These are phyloP conservation scores for Sorex maritimensis DNA, from an alignment of 2,797 vertebrate genomes.

Conservation along the genomic window DNA sequence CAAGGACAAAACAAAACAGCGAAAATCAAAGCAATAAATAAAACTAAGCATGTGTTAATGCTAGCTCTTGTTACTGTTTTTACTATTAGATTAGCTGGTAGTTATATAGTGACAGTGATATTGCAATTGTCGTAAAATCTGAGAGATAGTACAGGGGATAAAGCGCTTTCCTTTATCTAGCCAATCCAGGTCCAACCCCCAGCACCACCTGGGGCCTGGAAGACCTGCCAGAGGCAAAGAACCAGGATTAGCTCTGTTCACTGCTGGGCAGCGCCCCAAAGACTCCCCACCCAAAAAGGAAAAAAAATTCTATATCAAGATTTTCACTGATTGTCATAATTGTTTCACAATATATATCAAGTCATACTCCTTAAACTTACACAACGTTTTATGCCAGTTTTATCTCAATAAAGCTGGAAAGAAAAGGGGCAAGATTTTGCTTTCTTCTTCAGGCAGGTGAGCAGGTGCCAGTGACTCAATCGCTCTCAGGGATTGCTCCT, in stretches of 20 bases:
- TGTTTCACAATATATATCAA: not conserved
- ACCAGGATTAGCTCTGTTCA: not conserved
- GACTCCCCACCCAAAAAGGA: too few species aligned
- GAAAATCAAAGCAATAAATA: too few species aligned
- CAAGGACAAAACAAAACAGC: too few species aligned
- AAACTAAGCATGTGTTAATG: too few species aligned
- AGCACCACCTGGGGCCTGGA: too few species aligned
- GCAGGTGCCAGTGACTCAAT: not conserved
- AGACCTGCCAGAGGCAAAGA: too few species aligned
- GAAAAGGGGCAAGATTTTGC: not conserved
- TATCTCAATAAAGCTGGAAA: not conserved
- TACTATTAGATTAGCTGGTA: not conserved
- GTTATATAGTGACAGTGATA: not conserved
- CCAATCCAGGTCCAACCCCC: too few species aligned
- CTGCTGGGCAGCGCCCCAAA: too few species aligned
- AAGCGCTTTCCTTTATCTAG: not conserved
- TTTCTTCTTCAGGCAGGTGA: not conserved
- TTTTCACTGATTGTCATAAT: conserved; percentile 2
- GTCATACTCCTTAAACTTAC: not conserved
- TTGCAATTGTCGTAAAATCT: conserved; percentile 1
- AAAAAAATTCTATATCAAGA: not conserved
- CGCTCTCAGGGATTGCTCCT: not conserved
- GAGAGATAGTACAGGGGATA: too few species aligned
- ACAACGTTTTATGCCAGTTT: conserved; percentile 6
- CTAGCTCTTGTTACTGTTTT: not conserved